Percentiles rank a stretch among this genome's conserved stretches.
Evolutionary conservation across 2,113 vertebrate species (phyloP).

Genomic region (Chaenogobius annularis): DNA sequence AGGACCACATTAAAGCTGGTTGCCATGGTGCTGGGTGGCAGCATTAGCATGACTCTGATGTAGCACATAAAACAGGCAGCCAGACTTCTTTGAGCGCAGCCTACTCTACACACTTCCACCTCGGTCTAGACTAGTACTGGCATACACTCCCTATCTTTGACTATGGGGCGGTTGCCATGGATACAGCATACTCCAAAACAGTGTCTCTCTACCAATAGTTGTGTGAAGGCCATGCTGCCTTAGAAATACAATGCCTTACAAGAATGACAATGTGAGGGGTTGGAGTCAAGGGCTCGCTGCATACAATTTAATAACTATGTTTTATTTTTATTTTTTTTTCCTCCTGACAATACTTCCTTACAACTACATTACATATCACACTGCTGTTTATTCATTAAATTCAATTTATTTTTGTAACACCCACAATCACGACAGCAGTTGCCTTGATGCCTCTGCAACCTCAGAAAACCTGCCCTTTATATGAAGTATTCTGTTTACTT

Average conservation of each 20-base stretch:
- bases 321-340: not conserved
- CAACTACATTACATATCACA: not conserved
- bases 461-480: conserved; percentile 61
- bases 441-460: conserved; percentile 7
- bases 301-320: not conserved
- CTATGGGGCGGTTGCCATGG: conserved; percentile 62
- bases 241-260: conserved; percentile 54
- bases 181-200: conserved; percentile 53
- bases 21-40: conserved; percentile 30
- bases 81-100: conserved; percentile 45
- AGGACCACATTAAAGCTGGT: conserved; percentile 9
- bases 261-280: conserved; percentile 37
- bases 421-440: no score
- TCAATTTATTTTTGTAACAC: no score
- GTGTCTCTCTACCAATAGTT: conserved; percentile 43
- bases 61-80: conserved; percentile 59
- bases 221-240: conserved; percentile 59
- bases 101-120: conserved; percentile 47
- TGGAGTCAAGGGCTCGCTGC: not conserved
- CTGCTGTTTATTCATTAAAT: not conserved
- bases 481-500: conserved; percentile 77
- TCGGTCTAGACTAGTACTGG: conserved; percentile 55
- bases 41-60: conserved; percentile 71
- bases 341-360: not conserved
- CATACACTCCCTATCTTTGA: conserved; percentile 47